These are phyloP conservation scores for Benitochromis conjunctus DNA, from an alignment of 2,113 vertebrate genomes.

Conservation along the genomic window DNA sequence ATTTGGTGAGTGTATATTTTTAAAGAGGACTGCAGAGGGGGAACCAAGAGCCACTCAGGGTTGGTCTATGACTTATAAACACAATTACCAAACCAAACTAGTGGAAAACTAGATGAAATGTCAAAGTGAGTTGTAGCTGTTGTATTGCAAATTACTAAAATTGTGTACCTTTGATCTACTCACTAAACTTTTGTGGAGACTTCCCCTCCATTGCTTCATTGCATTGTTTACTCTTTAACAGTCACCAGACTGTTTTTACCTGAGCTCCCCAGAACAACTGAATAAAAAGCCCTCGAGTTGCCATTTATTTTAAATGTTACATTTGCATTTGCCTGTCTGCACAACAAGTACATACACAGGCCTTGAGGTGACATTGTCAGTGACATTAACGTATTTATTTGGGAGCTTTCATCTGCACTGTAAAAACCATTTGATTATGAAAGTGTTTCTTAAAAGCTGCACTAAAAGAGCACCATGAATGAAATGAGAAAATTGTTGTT, in stretches of 20 bases:
- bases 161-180: background rate
- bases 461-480: background rate
- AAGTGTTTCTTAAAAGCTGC: background rate
- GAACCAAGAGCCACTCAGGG: background rate
- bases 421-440: background rate
- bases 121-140: background rate
- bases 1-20: background rate
- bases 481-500: background rate
- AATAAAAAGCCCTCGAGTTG: background rate
- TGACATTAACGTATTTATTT: background rate
- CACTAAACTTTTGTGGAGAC: background rate
- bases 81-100: background rate
- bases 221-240: background rate
- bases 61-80: accelerated
- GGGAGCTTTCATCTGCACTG: background rate
- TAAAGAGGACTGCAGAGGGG: background rate
- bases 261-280: background rate
- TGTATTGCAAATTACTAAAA: background rate
- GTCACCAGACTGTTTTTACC: background rate
- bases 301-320: background rate
- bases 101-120: background rate
- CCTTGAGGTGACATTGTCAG: background rate
- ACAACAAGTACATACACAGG: background rate
- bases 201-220: background rate
- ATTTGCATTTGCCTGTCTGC: background rate